A percentile compares a stretch with the other conserved stretches of the same genome.
These are phyloP conservation scores for Ceratosolen solmsi DNA, from an alignment of 1,140 invertebrate species.

Conservation along the genomic window DNA sequence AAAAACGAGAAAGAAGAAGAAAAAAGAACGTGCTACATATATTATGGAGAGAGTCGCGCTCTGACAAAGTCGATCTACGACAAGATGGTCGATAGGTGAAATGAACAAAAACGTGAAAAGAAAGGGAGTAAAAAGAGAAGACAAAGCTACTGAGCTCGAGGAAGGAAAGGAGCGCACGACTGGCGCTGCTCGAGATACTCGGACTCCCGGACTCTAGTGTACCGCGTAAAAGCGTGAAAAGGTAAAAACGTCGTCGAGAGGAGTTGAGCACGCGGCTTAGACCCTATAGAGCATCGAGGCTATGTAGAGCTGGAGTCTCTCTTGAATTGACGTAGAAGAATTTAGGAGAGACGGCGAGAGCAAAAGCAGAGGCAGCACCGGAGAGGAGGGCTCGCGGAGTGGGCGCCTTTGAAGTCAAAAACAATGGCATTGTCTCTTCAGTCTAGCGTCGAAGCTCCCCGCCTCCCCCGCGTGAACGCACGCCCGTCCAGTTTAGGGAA, in stretches of 20 bases:
- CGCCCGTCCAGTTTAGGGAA: slow-evolving; percentile 50
- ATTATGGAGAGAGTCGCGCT: neutral
- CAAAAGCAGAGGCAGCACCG: slow-evolving; percentile 65
- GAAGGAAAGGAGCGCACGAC: slow-evolving; percentile 6
- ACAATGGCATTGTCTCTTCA: slow-evolving; percentile 75
- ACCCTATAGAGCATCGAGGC: neutral
- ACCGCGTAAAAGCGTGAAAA: slow-evolving; percentile 31
- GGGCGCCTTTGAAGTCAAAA: slow-evolving; percentile 73
- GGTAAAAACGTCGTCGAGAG: slow-evolving; percentile 38
- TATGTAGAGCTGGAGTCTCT: slow-evolving; percentile 41
- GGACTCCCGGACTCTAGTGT: neutral
- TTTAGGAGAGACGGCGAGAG: slow-evolving; percentile 73
- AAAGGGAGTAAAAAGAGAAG: neutral
- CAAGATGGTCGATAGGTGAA: neutral
- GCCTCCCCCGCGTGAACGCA: slow-evolving; percentile 47
- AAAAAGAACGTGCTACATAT: no score
- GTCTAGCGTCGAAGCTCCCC: slow-evolving; percentile 67
- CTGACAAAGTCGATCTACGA: slow-evolving; percentile 28
- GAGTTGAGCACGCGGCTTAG: no score
- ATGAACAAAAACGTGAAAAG: neutral
- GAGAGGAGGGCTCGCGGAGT: slow-evolving; percentile 60
- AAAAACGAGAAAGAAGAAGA: no score
- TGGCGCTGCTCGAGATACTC: neutral
- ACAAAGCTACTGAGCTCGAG: neutral
- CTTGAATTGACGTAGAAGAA: slow-evolving; percentile 68